These are phyloP conservation scores for Nautilus pompilius DNA, from an alignment of 1,140 invertebrate species.

Conservation along the genomic window DNA sequence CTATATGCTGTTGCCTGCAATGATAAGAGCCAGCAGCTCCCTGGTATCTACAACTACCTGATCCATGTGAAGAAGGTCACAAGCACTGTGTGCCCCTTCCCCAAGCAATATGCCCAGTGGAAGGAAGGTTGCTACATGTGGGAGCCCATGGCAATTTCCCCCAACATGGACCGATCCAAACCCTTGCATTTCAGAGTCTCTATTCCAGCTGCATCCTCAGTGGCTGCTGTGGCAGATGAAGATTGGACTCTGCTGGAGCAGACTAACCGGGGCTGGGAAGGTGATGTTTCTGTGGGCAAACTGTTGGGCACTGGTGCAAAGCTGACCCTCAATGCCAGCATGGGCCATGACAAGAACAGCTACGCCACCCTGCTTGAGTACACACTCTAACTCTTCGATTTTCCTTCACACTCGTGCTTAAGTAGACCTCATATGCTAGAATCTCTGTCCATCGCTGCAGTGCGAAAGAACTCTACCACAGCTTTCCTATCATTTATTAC, in stretches of 20 bases:
- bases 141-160: slow-evolving; percentile 40
- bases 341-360: slow-evolving; percentile 42
- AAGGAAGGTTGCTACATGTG: slow-evolving; percentile 54
- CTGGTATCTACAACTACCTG: slow-evolving; percentile 55
- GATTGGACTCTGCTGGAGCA: slow-evolving; percentile 52
- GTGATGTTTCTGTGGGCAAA: slow-evolving; percentile 26
- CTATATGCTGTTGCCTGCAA: slow-evolving; percentile 48
- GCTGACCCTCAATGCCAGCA: slow-evolving; percentile 51
- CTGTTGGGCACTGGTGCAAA: slow-evolving; percentile 30
- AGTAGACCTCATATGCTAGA: too few species aligned
- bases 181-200: slow-evolving; percentile 40
- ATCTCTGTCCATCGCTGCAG: too few species aligned
- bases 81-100: slow-evolving; percentile 41
- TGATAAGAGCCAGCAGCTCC: slow-evolving; percentile 48
- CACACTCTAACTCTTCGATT: slow-evolving; percentile 18
- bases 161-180: slow-evolving; percentile 10
- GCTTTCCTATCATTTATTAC: too few species aligned
- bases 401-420: too few species aligned
- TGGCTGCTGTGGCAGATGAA: slow-evolving; percentile 48
- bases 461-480: too few species aligned
- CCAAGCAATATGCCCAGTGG: slow-evolving; percentile 57
- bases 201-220: slow-evolving; percentile 44
- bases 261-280: slow-evolving; percentile 41
- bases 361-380: slow-evolving; percentile 53
- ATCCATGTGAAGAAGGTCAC: slow-evolving; percentile 42